Evolutionary conservation across 2,113 vertebrate species (phyloP).

Genomic region (Fregata magnificens): DNA sequence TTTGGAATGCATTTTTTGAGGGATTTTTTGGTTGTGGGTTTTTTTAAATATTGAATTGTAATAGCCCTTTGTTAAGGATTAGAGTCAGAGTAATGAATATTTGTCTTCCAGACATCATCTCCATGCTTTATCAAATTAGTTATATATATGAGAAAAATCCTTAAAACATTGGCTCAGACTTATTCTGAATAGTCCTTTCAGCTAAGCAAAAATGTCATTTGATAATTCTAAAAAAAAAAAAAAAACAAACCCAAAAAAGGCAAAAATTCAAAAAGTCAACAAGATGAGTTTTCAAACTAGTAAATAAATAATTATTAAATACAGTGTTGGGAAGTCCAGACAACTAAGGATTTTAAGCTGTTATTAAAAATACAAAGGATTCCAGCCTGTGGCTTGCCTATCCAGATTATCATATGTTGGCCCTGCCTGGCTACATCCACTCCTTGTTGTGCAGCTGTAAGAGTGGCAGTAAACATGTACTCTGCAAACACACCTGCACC

Average conservation of each 20-base stretch:
- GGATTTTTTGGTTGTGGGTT: background rate
- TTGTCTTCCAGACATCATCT: background rate
- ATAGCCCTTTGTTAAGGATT: background rate
- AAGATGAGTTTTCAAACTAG: background rate
- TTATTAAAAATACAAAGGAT: background rate
- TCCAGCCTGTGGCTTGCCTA: background rate
- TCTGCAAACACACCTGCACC: background rate
- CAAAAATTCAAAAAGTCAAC: background rate
- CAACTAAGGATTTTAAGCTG: background rate
- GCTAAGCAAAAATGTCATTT: background rate
- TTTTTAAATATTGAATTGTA: background rate
- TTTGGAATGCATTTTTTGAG: background rate
- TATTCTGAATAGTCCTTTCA: background rate
- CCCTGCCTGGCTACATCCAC: background rate
- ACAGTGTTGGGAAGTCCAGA: background rate
- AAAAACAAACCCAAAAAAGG: fast-evolving
- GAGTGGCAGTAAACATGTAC: background rate
- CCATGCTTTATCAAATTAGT: background rate
- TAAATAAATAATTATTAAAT: background rate
- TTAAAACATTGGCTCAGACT: background rate
- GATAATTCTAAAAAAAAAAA: background rate
- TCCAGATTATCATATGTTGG: background rate
- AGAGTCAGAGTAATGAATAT: background rate
- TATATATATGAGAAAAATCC: background rate
- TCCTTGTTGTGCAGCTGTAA: background rate